Percentiles rank a stretch among this genome's conserved stretches.
Conservation (phyloP, 2,113 vertebrate genomes). For the Rhineura floridana region DNA sequence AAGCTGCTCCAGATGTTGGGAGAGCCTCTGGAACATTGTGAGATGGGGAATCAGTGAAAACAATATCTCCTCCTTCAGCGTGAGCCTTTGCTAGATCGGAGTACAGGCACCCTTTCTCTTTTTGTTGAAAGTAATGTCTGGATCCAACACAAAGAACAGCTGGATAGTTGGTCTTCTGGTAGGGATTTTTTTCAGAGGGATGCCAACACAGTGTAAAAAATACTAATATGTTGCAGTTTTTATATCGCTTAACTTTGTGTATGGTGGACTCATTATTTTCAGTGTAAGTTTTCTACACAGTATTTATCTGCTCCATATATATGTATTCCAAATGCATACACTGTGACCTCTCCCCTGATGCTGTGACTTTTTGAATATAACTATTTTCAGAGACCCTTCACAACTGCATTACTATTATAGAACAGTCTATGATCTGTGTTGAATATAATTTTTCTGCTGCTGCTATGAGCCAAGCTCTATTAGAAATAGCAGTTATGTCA, state of each 20-base stretch:
- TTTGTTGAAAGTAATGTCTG: no score
- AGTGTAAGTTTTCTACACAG: background rate
- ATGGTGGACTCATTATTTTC: background rate
- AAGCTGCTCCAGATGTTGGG: background rate
- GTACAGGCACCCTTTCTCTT: no score
- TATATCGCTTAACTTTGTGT: background rate
- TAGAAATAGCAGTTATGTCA: background rate
- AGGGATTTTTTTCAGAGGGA: background rate
- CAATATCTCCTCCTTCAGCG: background rate
- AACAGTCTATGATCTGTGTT: background rate
- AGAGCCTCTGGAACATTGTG: background rate
- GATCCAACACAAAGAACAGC: no score
- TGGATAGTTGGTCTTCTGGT: background rate
- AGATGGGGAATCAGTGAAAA: background rate
- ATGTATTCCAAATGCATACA: background rate
- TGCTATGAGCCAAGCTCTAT: fast-evolving
- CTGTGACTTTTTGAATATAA: background rate
- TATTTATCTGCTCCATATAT: background rate
- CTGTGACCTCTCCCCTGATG: background rate
- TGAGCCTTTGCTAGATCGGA: no score
- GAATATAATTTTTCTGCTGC: background rate
- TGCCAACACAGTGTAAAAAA: background rate
- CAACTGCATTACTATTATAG: background rate
- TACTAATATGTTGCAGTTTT: background rate
- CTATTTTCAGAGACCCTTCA: background rate